Base-by-base conservation (phyloP, 2,113 vertebrate species). In the Epinephelus fuscoguttatus region DNA sequence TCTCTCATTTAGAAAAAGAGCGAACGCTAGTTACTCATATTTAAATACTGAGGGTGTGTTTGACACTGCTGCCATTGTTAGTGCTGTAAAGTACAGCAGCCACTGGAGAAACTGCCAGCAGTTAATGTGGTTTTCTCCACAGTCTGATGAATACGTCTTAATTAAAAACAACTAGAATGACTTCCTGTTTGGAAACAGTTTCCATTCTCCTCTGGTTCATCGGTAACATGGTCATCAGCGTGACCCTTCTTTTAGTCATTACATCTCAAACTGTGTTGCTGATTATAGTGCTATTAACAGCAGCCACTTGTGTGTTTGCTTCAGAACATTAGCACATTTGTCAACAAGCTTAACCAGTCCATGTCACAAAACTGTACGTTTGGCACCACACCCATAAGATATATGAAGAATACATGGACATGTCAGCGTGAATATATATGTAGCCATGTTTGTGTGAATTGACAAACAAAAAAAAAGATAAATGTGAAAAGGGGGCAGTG, bases 1-100 rank as follows among this genome's bases (percentile, higher is more conserved):
- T 82, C 19, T 72, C 64, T 86, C 15, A 83, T 84, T 84, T 61
- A 56, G 78, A 69, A 42, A 42, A n/a, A 68, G 47, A 47, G 30
- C 45, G 52, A 88, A 80, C 74, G 69, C 49, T 53, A 55, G 64
- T 60, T 80, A 70, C 67, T 55, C 50, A 78, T 62, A 59, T 78
- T 84, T 80, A 67, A 82, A 80, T 45, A 60, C 49, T 1, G 42
- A 56, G 50, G 27, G 21, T 25, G 12, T 23, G 53, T 75, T 70
- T 82, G 70, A 70, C 71, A 61, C 37, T 15, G 25, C 53, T 84
- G 63, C 50, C 72, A 52, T 76, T 80, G 71, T 76, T 70, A 40
- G 47, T 69, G 78, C 42, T 63, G 8, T 60, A 55, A 80, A 88
- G 52, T 49, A 64, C 23, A 79, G 53, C 40, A 68, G 25, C 42